These are phyloP conservation scores for Bombus pyrosoma DNA, from an alignment of 1,140 invertebrate species.

Conservation along the genomic window DNA sequence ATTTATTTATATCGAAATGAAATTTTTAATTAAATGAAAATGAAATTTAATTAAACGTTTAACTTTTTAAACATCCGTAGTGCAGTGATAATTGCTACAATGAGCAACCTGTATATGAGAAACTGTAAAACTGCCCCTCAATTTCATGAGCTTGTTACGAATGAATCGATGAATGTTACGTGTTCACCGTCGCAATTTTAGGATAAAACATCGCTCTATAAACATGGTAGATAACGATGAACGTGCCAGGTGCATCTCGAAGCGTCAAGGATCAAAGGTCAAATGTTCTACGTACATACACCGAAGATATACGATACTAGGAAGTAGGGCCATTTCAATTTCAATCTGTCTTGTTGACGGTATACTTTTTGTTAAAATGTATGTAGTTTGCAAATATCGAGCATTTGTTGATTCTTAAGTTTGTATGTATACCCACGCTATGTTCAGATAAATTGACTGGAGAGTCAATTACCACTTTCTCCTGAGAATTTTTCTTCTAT, in stretches of 20 bases:
- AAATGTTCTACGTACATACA: neutral
- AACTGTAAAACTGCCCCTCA: neutral
- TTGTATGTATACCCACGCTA: too few relatives aligned
- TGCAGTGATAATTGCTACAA: neutral
- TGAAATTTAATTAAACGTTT: too few relatives aligned
- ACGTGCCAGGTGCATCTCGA: neutral
- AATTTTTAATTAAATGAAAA: too few relatives aligned
- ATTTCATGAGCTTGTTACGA: neutral
- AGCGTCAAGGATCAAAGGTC: neutral
- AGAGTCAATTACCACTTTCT: neutral
- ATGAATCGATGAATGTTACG: neutral
- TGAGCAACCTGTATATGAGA: neutral
- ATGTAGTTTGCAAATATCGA: neutral
- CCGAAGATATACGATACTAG: neutral
- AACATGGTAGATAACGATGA: neutral
- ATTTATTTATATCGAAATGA: too few relatives aligned
- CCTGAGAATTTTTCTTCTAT: neutral
- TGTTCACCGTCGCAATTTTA: neutral
- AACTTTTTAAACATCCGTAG: neutral
- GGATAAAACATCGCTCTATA: neutral
- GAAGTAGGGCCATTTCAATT: neutral
- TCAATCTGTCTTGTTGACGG: conserved; percentile 1
- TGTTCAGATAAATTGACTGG: neutral
- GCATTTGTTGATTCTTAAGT: neutral
- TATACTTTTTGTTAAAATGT: neutral